phyloP scores from a whole-genome alignment of 2,797 vertebrate genomes.

The Rhadinocentrus ornatus region DNA sequence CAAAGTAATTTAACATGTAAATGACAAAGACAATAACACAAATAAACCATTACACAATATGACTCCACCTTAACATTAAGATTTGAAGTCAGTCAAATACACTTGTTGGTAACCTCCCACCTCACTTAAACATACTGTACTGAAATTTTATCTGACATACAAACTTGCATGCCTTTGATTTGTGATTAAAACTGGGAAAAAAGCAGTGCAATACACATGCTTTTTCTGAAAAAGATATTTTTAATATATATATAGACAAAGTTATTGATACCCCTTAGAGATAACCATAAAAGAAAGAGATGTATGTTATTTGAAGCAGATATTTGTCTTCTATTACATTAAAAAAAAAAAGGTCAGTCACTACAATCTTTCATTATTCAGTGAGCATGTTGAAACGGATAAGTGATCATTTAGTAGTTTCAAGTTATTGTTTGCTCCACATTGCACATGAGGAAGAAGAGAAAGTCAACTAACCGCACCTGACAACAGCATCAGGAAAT shows the following conservation, averaged over 20 bases:
- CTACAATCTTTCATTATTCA: background rate
- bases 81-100: background rate
- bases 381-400: background rate
- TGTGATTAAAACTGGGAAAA: background rate
- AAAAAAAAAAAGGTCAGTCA: background rate
- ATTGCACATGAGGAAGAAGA: background rate
- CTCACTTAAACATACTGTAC: background rate
- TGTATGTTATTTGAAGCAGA: background rate
- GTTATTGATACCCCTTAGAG: background rate
- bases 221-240: background rate
- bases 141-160: background rate
- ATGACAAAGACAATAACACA: slow-evolving; percentile 3
- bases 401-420: background rate
- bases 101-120: background rate
- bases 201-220: background rate
- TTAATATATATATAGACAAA: background rate
- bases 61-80: background rate
- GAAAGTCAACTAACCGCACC: background rate
- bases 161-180: background rate
- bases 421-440: background rate
- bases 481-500: slow-evolving; percentile 8
- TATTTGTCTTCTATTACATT: background rate
- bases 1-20: slow-evolving; percentile 7
- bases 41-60: slow-evolving; percentile 12
- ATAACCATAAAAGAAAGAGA: background rate